Conservation (phyloP, 2,797 vertebrate species). For the Alca torda region DNA sequence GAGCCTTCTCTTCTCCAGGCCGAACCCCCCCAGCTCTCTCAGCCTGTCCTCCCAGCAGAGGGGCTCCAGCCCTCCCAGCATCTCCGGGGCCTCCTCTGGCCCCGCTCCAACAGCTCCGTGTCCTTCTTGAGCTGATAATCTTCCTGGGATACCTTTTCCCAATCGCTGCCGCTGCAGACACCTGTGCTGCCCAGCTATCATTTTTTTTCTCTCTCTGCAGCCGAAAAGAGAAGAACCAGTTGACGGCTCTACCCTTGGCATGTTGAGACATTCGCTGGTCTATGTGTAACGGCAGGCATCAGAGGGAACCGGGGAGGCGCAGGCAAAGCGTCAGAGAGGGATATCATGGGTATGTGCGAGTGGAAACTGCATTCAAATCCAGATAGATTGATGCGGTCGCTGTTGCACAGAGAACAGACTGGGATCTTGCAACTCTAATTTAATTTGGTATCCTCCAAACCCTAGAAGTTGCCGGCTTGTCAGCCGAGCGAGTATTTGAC, state of each 20-base stretch:
- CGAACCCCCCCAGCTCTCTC: no score
- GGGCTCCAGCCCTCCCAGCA: no score
- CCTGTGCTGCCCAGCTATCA: background rate
- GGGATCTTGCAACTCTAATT: background rate
- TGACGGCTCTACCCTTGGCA: background rate
- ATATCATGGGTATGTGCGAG: background rate
- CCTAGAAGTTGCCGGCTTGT: background rate
- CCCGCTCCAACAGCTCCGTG: no score
- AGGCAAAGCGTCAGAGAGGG: background rate
- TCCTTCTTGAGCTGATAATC: no score
- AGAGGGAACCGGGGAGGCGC: background rate
- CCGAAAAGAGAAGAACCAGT: background rate
- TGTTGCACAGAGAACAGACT: background rate
- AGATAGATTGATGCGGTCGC: background rate
- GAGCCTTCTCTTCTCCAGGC: no score
- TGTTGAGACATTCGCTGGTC: background rate
- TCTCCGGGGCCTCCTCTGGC: no score
- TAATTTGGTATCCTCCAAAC: background rate
- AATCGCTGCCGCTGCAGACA: rapidly evolving
- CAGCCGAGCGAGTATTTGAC: background rate
- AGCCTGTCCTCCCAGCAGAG: no score
- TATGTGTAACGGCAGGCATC: background rate
- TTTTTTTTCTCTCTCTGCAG: background rate
- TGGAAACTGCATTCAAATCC: background rate
- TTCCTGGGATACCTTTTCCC: background rate